Conservation (phyloP, 2,888 invertebrate genomes). For the Bugulina stolonifera region DNA sequence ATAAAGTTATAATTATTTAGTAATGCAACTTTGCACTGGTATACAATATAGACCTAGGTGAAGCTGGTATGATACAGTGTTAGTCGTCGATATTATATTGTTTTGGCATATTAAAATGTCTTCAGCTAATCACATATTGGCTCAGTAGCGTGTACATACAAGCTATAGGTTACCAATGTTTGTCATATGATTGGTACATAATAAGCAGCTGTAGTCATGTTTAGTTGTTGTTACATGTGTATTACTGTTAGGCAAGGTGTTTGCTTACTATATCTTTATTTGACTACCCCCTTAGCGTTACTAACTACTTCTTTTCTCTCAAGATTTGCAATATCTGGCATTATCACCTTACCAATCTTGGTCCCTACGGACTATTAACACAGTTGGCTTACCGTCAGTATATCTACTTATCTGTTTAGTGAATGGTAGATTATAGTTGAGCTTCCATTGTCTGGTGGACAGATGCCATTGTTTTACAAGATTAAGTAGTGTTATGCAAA, state of each 20-base stretch:
- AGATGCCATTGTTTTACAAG: neutral
- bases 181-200: too few species aligned
- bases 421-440: neutral
- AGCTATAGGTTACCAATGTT: too few species aligned
- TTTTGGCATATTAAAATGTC: too few species aligned
- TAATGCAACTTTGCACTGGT: too few species aligned
- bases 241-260: neutral
- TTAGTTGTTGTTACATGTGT: neutral
- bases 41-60: too few species aligned
- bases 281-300: neutral
- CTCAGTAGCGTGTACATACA: too few species aligned
- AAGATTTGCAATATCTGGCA: neutral
- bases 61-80: too few species aligned
- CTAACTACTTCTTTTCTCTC: neutral
- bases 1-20: too few species aligned
- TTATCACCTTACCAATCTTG: neutral
- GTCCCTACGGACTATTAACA: neutral
- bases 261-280: neutral
- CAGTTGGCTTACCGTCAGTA: neutral
- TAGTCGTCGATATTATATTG: too few species aligned
- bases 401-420: neutral
- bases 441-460: neutral
- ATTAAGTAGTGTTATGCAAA: too few species aligned
- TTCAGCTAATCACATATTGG: too few species aligned
- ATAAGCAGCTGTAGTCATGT: neutral